Conservation (phyloP, 2,888 invertebrate species). For the Ophion slaviceki region DNA sequence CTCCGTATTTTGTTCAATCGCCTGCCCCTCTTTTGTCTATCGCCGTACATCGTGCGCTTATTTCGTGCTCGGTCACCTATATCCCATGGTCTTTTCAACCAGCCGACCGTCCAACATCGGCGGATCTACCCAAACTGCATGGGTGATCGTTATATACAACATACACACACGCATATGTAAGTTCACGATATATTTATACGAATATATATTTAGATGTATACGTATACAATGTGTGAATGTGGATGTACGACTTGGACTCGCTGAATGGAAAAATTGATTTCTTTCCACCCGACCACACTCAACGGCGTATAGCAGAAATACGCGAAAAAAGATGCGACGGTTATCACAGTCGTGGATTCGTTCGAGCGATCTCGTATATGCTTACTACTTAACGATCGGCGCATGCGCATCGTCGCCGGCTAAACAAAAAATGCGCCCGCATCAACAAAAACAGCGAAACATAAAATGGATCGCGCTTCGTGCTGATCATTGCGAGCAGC, state of each 20-base stretch:
- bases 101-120: background rate
- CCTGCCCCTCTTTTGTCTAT: background rate
- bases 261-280: background rate
- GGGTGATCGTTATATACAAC: background rate
- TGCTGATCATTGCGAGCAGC: background rate
- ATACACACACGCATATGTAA: background rate
- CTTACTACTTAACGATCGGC: constrained; percentile 69
- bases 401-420: constrained; percentile 53
- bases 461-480: background rate
- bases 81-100: background rate
- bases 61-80: constrained; percentile 13
- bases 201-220: background rate
- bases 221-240: background rate
- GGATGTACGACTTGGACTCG: background rate
- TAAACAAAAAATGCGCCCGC: background rate
- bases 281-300: background rate
- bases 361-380: constrained; percentile 36
- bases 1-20: constrained; percentile 19
- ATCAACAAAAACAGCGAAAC: background rate
- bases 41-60: background rate
- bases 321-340: constrained; percentile 5
- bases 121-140: background rate
- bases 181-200: background rate
- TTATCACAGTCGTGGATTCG: constrained; percentile 1
- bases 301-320: background rate